A percentile compares a stretch with the other conserved stretches of the same genome.
These are phyloP conservation scores for Macrochelys suwanniensis DNA, from an alignment of 2,797 vertebrate genomes.

Conservation along the genomic window DNA sequence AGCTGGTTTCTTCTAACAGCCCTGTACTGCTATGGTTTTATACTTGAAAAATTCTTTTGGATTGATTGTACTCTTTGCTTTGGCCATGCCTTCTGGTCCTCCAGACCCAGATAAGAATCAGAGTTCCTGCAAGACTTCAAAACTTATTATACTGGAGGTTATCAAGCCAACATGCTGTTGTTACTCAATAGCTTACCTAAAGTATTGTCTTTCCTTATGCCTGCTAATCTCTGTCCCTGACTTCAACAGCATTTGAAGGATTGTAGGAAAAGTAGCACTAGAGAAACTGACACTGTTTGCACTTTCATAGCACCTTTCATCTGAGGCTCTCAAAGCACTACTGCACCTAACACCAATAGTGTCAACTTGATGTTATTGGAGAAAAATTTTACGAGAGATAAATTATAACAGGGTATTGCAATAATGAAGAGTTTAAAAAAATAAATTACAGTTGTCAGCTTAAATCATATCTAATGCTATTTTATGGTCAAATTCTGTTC, in stretches of 20 bases:
- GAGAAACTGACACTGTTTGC: background rate
- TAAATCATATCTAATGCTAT: background rate
- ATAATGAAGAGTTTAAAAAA: background rate
- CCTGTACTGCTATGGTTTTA: background rate
- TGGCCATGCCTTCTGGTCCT: background rate
- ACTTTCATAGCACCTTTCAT: background rate
- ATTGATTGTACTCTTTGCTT: background rate
- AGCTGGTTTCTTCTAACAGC: background rate
- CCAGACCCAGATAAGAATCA: background rate
- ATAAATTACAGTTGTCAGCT: background rate
- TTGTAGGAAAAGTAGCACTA: background rate
- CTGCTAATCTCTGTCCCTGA: background rate
- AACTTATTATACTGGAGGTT: background rate
- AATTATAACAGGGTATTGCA: background rate
- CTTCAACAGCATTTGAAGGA: background rate
- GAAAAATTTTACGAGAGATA: background rate
- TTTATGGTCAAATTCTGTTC: no score
- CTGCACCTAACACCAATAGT: background rate
- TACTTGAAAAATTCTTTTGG: background rate
- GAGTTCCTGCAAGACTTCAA: background rate
- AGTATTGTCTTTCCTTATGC: background rate
- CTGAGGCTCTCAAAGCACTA: background rate
- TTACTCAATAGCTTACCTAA: background rate
- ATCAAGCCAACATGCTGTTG: background rate
- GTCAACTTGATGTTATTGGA: background rate